Base-by-base conservation (phyloP, 1,140 invertebrate genomes). In the Neodiprion virginianus region DNA sequence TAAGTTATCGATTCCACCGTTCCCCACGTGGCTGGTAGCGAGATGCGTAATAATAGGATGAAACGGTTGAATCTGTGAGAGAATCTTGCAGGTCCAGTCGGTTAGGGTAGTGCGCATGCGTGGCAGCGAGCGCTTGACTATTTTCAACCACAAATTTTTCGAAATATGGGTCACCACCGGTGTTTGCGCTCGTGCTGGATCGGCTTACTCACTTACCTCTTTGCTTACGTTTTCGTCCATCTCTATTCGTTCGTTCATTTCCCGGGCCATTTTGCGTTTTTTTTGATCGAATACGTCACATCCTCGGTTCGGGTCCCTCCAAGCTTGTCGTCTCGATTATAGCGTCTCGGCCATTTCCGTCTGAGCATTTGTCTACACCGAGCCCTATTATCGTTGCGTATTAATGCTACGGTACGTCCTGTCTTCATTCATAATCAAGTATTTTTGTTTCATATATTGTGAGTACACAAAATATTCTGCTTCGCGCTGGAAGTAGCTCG, bases 121-220 rank as follows among this genome's bases (percentile, higher is more conserved):
- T 8, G 49, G 67, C 48, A 17, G 17, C 53, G n/a, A 5, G 53
- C 66, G 72, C 67, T 74, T 74, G 81, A 84, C 85, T 87, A 87
- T 88, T 88, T 87, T 84, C 74, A 86, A 82, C 84, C 76, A 76
- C 28, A 72, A 79, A 83, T 86, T 86, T 86, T 86, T 84, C 82
- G 85, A 84, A 85, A 88, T 88, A 86, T 87, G 78, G 85, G 86
- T 85, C 86, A 86, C 21, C 67, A 21, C 67, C 7, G 67, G 23
- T 21, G 40, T 14, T 21, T 69, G 53, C 28, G 28, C 28, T 17
- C 53, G 53, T 17, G n/a, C 53, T 12, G 53, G 11, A 14, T 61
- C 53, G 53, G 53, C 53, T 61, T 61, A 61, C 53, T 12, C 53
- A 61, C 53, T 61, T 61, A 40, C 28, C 28, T 40, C 53, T 61